Percentiles rank a stretch among this genome's conserved stretches.
Conservation (phyloP, 23 tunicate genomes). For the Oikopleura vanhoeffeni region DNA sequence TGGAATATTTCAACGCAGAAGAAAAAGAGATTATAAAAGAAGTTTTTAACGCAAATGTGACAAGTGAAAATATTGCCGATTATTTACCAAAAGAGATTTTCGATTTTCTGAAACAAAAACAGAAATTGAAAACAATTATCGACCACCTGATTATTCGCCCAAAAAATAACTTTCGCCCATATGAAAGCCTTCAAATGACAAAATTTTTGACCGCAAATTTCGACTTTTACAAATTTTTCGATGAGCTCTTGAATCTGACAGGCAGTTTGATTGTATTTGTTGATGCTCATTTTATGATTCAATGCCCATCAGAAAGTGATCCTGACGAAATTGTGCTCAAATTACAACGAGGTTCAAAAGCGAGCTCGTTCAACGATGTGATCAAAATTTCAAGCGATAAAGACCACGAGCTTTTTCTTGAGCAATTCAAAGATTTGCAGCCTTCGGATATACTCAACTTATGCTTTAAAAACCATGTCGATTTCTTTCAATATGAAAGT, state of each 20-base stretch:
- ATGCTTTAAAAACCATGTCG: background rate
- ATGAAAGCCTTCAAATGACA: background rate
- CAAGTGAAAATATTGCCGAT: background rate
- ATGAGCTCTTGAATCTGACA: background rate
- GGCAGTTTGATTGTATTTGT: background rate
- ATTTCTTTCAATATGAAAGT: background rate
- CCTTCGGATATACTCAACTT: background rate
- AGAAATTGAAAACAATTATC: background rate
- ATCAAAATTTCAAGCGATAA: background rate
- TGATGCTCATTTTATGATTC: background rate
- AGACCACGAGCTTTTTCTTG: background rate
- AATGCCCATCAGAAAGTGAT: background rate
- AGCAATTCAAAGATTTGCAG: background rate
- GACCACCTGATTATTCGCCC: background rate
- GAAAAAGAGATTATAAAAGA: background rate
- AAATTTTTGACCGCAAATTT: background rate
- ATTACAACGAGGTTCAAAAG: background rate
- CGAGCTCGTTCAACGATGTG: background rate
- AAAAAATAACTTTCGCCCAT: background rate
- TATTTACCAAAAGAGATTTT: background rate
- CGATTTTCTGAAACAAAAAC: background rate
- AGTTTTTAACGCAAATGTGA: background rate
- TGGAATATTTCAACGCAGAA: background rate
- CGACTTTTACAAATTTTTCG: background rate
- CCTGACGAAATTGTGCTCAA: background rate